Evolutionary conservation across 2,797 vertebrate species (phyloP).

Genomic region (Halcyon leucocephala): DNA sequence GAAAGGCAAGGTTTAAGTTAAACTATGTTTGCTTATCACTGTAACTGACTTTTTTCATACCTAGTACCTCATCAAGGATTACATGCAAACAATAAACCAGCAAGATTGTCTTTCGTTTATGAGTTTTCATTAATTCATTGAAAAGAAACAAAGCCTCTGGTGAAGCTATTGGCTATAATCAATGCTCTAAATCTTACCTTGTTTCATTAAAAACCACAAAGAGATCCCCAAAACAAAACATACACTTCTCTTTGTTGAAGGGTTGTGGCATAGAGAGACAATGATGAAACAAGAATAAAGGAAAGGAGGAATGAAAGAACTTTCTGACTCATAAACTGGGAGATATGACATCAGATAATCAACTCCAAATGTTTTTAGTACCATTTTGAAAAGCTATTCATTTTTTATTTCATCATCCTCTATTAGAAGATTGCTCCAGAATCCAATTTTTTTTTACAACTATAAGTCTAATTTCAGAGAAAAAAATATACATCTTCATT

Average conservation of each 20-base stretch:
- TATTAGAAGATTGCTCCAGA: not conserved
- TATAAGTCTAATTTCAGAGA: not conserved
- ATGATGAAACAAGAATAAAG: not conserved
- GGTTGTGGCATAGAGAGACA: not conserved
- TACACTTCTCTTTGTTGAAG: not conserved
- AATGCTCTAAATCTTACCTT: not conserved
- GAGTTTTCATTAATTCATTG: not conserved
- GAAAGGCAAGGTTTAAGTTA: not conserved
- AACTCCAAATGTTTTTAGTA: not conserved
- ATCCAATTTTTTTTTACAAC: not conserved
- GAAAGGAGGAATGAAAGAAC: not conserved
- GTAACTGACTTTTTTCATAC: not conserved
- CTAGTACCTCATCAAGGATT: not conserved
- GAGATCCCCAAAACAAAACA: not conserved
- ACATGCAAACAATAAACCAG: not conserved
- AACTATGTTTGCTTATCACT: not conserved
- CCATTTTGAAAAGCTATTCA: not conserved
- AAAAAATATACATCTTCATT: not conserved
- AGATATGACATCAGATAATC: not conserved
- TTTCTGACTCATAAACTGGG: not conserved
- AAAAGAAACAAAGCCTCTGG: not conserved
- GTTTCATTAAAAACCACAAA: not conserved
- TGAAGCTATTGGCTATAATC: not conserved
- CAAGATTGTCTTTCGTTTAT: not conserved
- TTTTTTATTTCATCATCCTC: not conserved